Evolutionary conservation across 2,888 invertebrate genomes (phyloP).

Genomic region (Drosophila eohydei): DNA sequence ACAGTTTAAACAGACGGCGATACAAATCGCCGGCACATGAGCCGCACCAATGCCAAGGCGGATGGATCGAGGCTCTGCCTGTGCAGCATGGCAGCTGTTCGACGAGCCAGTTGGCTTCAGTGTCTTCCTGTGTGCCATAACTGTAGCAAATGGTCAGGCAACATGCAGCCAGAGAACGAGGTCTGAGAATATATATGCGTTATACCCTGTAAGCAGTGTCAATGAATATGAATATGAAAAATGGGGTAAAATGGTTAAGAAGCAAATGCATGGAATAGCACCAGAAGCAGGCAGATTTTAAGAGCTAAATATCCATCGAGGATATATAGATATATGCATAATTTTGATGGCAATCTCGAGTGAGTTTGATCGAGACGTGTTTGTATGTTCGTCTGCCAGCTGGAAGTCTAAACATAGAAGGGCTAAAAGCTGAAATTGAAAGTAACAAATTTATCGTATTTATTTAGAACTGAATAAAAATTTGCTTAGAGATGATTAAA

Average conservation of each 20-base stretch:
- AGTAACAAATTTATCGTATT: no score
- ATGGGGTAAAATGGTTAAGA: background rate
- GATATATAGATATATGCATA: background rate
- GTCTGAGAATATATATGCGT: conserved; percentile 5
- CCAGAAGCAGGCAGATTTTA: background rate
- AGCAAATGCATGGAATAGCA: no score
- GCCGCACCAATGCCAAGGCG: conserved; percentile 33
- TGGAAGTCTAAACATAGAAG: no score
- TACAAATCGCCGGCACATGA: conserved; percentile 74
- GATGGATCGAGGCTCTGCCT: conserved; percentile 24
- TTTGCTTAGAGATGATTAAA: no score
- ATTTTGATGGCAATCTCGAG: background rate
- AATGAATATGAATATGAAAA: background rate
- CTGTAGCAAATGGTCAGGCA: conserved; percentile 79
- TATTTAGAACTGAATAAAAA: no score
- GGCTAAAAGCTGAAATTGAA: no score
- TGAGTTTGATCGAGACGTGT: background rate
- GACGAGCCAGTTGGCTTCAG: conserved; percentile 34
- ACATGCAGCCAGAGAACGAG: conserved; percentile 64
- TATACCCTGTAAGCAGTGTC: conserved; percentile 8
- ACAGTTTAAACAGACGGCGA: conserved; percentile 81
- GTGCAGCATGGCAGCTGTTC: conserved; percentile 43
- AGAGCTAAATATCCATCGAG: background rate
- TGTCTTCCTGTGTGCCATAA: conserved; percentile 80
- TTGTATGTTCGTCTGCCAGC: background rate